A percentile compares a stretch with the other conserved stretches of the same genome.
Conservation (phyloP, 92 coral and sea anemone species). For the Chrysogorgia sp. region DNA sequence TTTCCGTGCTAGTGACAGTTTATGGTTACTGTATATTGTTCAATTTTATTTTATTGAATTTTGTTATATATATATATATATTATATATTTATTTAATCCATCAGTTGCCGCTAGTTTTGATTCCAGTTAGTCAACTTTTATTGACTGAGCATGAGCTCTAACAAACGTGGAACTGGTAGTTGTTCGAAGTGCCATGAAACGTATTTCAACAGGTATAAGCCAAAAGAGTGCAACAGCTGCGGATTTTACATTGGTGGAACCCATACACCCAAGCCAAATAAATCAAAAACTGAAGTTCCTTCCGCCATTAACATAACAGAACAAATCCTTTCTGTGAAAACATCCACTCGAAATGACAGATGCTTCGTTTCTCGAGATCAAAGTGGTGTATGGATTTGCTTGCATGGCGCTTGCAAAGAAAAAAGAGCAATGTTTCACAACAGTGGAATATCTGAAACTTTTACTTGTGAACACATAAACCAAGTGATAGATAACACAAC, state of each 20-base stretch:
- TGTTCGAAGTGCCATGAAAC: neutral
- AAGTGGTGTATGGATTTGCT: conserved; percentile 10
- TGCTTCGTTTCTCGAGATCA: conserved; percentile 18
- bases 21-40: too few species aligned
- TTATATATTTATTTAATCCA: too few species aligned
- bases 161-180: neutral
- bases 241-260: neutral
- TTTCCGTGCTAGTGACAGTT: too few species aligned
- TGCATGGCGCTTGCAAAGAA: neutral
- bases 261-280: neutral
- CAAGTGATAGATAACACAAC: too few species aligned
- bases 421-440: conserved; percentile 9
- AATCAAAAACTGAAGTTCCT: neutral
- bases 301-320: neutral
- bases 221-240: neutral
- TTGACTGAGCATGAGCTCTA: too few species aligned
- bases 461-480: neutral
- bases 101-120: too few species aligned
- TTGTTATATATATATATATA: too few species aligned
- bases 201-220: neutral
- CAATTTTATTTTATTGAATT: too few species aligned
- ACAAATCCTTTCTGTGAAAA: neutral
- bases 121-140: too few species aligned
- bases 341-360: conserved; percentile 16
- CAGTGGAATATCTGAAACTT: neutral